Evolutionary conservation across 2,888 invertebrate species (phyloP), one percentile per base, ranked within the genome.

Genomic region (Nyleta sp.): DNA sequence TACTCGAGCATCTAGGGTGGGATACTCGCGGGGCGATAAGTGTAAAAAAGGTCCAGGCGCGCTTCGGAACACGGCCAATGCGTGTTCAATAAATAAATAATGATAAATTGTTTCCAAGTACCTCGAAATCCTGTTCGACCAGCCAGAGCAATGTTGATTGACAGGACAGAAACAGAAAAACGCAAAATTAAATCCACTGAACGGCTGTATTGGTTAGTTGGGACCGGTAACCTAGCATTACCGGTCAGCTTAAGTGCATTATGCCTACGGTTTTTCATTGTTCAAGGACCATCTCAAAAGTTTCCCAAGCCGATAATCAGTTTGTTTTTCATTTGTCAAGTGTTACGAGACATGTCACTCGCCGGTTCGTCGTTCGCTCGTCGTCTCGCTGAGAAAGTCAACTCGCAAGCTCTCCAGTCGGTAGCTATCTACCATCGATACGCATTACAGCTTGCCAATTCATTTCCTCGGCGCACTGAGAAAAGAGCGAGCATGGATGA

Each of bases 101-200:
- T 89, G 85, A 87, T 87, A 87, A 85, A 84, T 87, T 67, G 60
- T 89, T 50, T 86, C 85, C 84, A 87, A 89, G 93, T 96, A 96
- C 96, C 96, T 96, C 96, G 94, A 95, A 96, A 94, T 96, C 96
- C 96, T 95, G 93, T 91, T 92, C 93, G 93, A 93, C 93, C 93
- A 92, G 92, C 92, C 92, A 92, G 87, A 87, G 87, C 91, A 92
- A 91, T 92, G 94, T 93, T 91, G 92, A 92, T 93, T 93, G 93
- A 94, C 93, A 93, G 93, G 93, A 93, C 93, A 93, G 92, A 92
- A 93, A 94, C 93, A 94, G 93, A 94, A 92, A 93, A 91, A 89
- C 83, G 88, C 87, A 84, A 74, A 88, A 88, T 89, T 88, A 88
- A 87, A 81, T 75, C 62, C 74, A 81, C 77, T 81, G 80, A 80